Evolutionary conservation across 2,113 vertebrate species (phyloP), one percentile per base, ranked within the genome.

Genomic region (Neolamprologus sp.): DNA sequence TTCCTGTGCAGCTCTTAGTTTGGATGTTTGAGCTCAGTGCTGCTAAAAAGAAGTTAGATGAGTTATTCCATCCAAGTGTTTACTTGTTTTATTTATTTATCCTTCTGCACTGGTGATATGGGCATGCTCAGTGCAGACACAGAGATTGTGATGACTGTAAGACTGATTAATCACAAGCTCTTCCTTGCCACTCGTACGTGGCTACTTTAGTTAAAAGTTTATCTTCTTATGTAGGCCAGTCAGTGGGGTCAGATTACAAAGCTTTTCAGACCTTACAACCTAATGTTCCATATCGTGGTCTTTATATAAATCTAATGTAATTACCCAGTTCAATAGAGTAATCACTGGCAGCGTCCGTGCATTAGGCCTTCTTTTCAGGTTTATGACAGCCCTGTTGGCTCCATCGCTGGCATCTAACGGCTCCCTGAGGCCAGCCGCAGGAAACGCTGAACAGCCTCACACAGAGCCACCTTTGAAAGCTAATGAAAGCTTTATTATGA

Each of bases 401-500:
- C 88, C 85, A 71, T 82, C 55, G 11, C 86, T 35, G 51, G 85
- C 83, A 28, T 88, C 87, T 93, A 88, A 85, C 87, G 63, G 86
- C 87, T 93, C 93, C 90, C 88, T 26, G 14, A 88, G 88, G 91
- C 79, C 81, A 65, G 51, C 88, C 57, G 11, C 88, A 82, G 93
- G 94, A 93, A 93, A 88, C 79, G 80, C 82, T 87, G 80, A 21
- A 45, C 90, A 92, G 88, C 84, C 85, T 87, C 94, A 91, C 88
- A 96, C 94, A 95, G 93, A 94, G 92, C 84, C 92, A 83, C 91
- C 94, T 93, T 95, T 96, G 81, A 96, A 92, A 93, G 86, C 89
- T 82, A 91, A 93, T 95, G 92, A 95, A 95, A 93, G 94, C 85
- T 91, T 92, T 93, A 93, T 94, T 94, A 94, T 94, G 73, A 93